Base-by-base conservation (phyloP, 2,888 invertebrate genomes). In the Salticus scenicus region DNA sequence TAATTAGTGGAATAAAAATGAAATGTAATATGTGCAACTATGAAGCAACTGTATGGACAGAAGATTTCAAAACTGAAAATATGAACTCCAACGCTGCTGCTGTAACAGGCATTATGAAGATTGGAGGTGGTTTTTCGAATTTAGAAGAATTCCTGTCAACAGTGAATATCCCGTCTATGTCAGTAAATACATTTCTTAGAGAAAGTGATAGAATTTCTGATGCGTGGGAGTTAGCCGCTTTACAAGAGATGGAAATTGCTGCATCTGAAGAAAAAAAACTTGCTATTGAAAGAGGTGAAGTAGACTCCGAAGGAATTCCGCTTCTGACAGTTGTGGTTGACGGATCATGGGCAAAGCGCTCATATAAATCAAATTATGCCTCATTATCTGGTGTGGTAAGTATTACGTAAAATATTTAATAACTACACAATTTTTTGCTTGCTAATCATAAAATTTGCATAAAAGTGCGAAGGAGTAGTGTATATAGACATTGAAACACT, bases 81-180 rank as follows among this genome's bases (percentile, higher is more conserved):
- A 37, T 20, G 0, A 33, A 57, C n/a, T 14, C 57, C 1, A 73
- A 51, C n/a, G 33, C 57, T 0, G 57, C 51, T 0, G 67, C 67
- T 33, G 67, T 47, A 2, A 20, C 51, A 7, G 67, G 31, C 1
- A 28, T 76, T 1, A 76, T 69, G 33, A 47, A 28, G 12, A 67
- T 67, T 10, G 69, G 76, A 30, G 28, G 67, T 30, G 76, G 42
- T 0, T 76, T 31, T 67, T 31, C 76, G 10, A 76, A 76, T 76
- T 31, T 76, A 20, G 67, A 67, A 47, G 67, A 77, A 31, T 31
- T 77, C 20, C 24, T 69, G 5, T 69, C 76, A 0, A 5, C 20
- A 12, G 7, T 67, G 4, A 24, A 77, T 51, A 33, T 77, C 4
- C 76, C 47, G 12, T 14, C 51, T 10, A 47, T 77, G 27, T 67